phyloP scores from a whole-genome alignment of 2,888 invertebrate genomes.

The Macrophya annulata region DNA sequence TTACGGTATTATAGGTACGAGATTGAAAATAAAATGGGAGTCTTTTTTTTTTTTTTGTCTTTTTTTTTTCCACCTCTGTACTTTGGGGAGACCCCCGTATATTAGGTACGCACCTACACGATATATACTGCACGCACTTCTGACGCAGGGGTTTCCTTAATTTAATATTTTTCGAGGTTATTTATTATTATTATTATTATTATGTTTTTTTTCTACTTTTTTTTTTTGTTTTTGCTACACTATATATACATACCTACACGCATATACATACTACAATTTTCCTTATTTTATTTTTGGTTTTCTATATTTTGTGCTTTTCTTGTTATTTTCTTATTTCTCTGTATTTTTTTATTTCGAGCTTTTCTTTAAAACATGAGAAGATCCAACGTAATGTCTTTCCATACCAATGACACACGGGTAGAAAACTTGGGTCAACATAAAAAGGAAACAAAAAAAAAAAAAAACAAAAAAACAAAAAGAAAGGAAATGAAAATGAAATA shows the following conservation, averaged over 20 bases:
- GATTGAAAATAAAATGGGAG: conserved; percentile 37
- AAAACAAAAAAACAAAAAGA: background rate
- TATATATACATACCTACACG: background rate
- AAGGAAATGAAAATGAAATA: background rate
- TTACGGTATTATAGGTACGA: background rate
- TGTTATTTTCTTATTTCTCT: background rate
- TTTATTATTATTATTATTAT: conserved; percentile 23
- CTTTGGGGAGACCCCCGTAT: background rate
- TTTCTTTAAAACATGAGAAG: conserved; percentile 15
- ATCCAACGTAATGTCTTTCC: conserved; percentile 11
- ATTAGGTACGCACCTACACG: background rate
- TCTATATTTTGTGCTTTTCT: no score
- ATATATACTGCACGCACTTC: background rate
- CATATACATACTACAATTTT: background rate
- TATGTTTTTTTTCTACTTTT: background rate
- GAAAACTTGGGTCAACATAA: conserved; percentile 7
- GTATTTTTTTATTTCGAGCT: background rate
- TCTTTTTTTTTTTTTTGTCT: background rate
- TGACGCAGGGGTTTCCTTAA: conserved; percentile 19
- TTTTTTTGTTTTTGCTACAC: background rate
- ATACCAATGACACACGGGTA: no score
- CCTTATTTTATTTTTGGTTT: no score
- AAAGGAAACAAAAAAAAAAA: background rate
- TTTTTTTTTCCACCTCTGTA: background rate
- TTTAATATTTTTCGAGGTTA: conserved; percentile 35